phyloP scores from a whole-genome alignment of 2,113 vertebrate genomes.

The Dunckerocampus dactyliophorus region DNA sequence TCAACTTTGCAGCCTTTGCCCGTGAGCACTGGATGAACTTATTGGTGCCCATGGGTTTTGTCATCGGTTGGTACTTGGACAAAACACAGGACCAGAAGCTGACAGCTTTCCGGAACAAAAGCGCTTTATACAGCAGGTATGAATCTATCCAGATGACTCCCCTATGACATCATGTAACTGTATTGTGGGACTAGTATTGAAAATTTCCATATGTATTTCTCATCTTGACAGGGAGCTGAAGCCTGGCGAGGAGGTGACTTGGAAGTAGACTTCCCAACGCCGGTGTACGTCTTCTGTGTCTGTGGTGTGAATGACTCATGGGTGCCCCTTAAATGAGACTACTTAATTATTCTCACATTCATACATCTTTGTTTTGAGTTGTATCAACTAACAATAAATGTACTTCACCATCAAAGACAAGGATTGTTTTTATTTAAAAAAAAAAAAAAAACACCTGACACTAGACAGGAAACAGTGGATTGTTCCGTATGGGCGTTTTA shows the following conservation, averaged over 20 bases:
- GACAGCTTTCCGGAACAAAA: conserved; percentile 88
- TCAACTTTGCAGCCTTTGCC: conserved; percentile 72
- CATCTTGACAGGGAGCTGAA: conserved; percentile 80
- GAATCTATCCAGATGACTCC: background rate
- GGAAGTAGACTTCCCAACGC: conserved; percentile 75
- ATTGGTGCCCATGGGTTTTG: conserved; percentile 84
- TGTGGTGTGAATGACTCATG: conserved; percentile 32
- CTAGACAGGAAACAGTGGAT: background rate
- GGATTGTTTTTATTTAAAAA: background rate
- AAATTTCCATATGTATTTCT: background rate
- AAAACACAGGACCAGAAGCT: conserved; percentile 78
- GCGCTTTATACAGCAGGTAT: conserved; percentile 82
- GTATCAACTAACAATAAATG: conserved; percentile 12
- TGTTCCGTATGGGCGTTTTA: background rate
- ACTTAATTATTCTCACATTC: conserved; percentile 30
- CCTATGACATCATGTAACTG: no score
- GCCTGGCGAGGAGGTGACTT: conserved; percentile 85
- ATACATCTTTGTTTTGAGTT: conserved; percentile 2
- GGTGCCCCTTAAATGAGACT: conserved; percentile 26
- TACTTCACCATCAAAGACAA: background rate
- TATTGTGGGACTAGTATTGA: background rate
- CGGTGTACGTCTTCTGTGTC: conserved; percentile 24
- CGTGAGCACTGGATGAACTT: conserved; percentile 80
- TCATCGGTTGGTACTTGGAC: conserved; percentile 85
- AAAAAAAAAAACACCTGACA: background rate